Percentiles rank a stretch among this genome's conserved stretches.
These are phyloP conservation scores for human (Homo sapiens) DNA, from an alignment of 2,113 vertebrate species.

Conservation along the genomic window GRCh38 chr6:112562501-112563000, in stretches of 20 bases:
- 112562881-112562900: not conserved
- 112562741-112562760: not conserved
- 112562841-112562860: not conserved
- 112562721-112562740: not conserved
- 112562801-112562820: not conserved
- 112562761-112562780: not conserved
- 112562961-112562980: not conserved
- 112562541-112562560: slow-evolving; percentile 67
- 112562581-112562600: slow-evolving; percentile 72
- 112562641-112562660: not conserved
- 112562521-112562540: slow-evolving; percentile 67
- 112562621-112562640: not conserved
- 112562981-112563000: not conserved
- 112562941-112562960: not conserved
- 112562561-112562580: slow-evolving; percentile 62
- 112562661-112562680: not conserved
- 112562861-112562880: not conserved
- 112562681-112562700: not conserved
- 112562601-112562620: slow-evolving; percentile 48
- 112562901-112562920: not conserved
- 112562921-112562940: not conserved
- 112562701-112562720: not conserved
- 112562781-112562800: not conserved
- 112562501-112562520: slow-evolving; percentile 68
- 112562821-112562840: not conserved